Conservation (phyloP, 2,797 vertebrate species). For the Adelosebastes latens region DNA sequence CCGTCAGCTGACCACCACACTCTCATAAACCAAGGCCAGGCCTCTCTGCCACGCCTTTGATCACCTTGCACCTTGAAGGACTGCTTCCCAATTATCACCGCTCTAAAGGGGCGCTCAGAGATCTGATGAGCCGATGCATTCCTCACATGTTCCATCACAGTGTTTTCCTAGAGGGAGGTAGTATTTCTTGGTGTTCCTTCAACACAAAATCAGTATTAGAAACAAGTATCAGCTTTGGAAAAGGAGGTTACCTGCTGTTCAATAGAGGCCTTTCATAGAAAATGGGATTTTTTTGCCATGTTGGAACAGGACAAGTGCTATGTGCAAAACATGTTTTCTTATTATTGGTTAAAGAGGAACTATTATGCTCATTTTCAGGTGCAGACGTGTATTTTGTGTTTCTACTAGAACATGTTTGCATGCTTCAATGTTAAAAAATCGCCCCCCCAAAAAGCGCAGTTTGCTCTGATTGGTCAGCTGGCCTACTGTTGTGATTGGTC, state of each 20-base stretch:
- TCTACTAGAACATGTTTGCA: not conserved
- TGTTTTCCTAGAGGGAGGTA: not conserved
- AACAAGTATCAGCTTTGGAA: not conserved
- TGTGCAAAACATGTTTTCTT: not conserved
- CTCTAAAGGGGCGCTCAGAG: slow-evolving; percentile 39
- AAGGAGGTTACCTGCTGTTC: not conserved
- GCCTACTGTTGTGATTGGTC: too few species aligned
- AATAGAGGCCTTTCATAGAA: not conserved
- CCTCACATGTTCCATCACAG: slow-evolving; percentile 16
- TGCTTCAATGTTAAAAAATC: not conserved
- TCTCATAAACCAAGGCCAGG: slow-evolving; percentile 63
- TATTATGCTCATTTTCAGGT: too few species aligned
- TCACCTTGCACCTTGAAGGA: slow-evolving; percentile 60
- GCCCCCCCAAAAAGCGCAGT: too few species aligned
- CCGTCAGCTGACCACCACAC: slow-evolving; percentile 36
- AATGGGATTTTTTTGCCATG: not conserved
- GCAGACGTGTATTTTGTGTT: too few species aligned
- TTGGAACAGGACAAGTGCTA: not conserved
- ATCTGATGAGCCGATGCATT: slow-evolving; percentile 46
- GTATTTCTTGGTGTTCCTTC: not conserved
- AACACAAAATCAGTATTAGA: not conserved
- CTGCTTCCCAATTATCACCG: slow-evolving; percentile 65
- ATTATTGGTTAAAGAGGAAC: too few species aligned
- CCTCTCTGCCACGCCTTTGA: slow-evolving; percentile 69
- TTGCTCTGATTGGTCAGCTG: too few species aligned